Percentiles rank a stretch among this genome's conserved stretches.
Conservation (phyloP, 2,113 vertebrate species). For the Camelus bactrianus region DNA sequence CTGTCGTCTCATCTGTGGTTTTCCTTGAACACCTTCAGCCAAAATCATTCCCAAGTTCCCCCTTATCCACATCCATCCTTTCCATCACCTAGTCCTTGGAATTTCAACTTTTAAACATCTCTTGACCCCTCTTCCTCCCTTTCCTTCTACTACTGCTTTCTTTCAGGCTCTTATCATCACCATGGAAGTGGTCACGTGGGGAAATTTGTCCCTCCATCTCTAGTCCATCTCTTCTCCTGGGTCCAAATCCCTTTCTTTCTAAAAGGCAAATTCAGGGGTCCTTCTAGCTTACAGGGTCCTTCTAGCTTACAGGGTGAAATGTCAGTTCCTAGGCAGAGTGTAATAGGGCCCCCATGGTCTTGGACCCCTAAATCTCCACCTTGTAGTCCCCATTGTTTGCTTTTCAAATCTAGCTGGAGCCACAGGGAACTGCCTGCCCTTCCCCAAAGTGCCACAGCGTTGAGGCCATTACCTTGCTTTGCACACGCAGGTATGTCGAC, state of each 20-base stretch:
- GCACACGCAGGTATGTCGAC: neutral
- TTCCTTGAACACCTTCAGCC: neutral
- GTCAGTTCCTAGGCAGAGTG: neutral
- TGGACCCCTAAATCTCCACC: neutral
- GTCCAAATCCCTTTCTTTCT: neutral
- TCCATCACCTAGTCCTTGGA: neutral
- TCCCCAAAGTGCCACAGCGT: neutral
- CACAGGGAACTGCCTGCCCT: fast-evolving
- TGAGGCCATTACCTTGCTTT: neutral
- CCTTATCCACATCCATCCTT: no score
- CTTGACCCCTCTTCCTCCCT: neutral
- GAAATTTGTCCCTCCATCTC: neutral
- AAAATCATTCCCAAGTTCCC: neutral
- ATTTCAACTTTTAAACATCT: neutral
- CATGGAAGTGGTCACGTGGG: neutral
- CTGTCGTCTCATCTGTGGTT: neutral
- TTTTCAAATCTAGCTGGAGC: neutral
- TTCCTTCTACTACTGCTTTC: neutral
- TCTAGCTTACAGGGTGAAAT: neutral
- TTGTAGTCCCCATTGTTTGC: neutral
- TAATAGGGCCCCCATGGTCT: no score
- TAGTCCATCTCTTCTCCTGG: neutral
- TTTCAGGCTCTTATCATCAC: neutral
- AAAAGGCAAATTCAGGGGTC: neutral
- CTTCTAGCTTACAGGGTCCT: neutral